Percentiles rank a stretch among this genome's conserved stretches.
These are phyloP conservation scores for Tillus elongatus DNA, from an alignment of 2,888 invertebrate genomes.

Conservation along the genomic window DNA sequence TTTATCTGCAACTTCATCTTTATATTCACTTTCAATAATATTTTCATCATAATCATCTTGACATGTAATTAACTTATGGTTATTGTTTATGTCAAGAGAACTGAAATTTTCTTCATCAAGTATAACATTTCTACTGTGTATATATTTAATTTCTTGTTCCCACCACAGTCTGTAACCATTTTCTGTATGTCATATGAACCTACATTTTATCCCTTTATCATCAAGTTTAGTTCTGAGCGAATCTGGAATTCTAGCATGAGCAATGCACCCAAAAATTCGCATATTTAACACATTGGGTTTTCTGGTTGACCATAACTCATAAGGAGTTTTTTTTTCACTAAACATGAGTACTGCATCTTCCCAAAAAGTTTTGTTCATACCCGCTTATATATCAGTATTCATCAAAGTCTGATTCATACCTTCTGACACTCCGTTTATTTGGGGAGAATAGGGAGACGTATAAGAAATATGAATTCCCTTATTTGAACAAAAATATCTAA, in stretches of 20 bases:
- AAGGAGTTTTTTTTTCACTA: no score
- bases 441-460: slow-evolving; percentile 6
- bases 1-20: no score
- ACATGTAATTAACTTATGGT: no score
- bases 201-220: slow-evolving; percentile 14
- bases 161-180: slow-evolving; percentile 10
- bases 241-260: slow-evolving; percentile 14
- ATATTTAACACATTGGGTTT: slow-evolving; percentile 16
- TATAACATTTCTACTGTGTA: slow-evolving; percentile 8
- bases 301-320: slow-evolving; percentile 15
- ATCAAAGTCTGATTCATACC: slow-evolving; percentile 8
- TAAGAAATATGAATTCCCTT: slow-evolving; percentile 8
- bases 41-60: no score
- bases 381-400: slow-evolving; percentile 7
- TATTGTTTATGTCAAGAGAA: not conserved
- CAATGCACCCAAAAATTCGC: slow-evolving; percentile 15
- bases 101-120: slow-evolving; percentile 7
- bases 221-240: slow-evolving; percentile 13
- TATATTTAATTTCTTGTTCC: slow-evolving; percentile 5
- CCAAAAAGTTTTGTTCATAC: slow-evolving; percentile 9
- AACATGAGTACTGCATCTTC: slow-evolving; percentile 9
- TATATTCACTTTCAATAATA: not conserved
- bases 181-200: slow-evolving; percentile 14
- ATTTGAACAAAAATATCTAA: not conserved
- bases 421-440: no score